Conservation (phyloP, 2,113 vertebrate species). For the Muntiacus muntjak region DNA sequence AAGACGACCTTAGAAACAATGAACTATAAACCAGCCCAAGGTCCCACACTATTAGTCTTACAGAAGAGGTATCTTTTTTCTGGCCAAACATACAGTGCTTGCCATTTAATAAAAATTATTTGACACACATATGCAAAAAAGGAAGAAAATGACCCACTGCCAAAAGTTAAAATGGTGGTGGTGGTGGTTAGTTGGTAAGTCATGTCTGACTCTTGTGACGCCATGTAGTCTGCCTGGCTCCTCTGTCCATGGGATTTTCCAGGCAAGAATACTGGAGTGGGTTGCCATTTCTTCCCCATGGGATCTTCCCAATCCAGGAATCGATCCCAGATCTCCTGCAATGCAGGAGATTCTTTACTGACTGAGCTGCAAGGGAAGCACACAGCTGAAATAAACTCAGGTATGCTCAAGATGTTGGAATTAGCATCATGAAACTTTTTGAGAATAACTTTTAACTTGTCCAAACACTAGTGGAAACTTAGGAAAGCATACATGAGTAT, state of each 20-base stretch:
- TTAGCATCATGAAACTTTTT: neutral
- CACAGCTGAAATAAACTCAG: neutral
- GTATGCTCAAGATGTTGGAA: neutral
- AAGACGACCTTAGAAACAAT: neutral
- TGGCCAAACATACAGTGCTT: neutral
- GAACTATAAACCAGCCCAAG: neutral
- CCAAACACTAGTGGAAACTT: neutral
- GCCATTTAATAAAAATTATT: neutral
- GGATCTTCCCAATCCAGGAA: neutral
- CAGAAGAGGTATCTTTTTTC: neutral
- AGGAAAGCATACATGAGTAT: neutral
- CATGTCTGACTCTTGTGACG: neutral
- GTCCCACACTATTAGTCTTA: neutral
- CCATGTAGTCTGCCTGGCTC: neutral
- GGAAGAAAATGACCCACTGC: neutral
- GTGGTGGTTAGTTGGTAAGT: neutral
- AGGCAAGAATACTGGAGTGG: neutral
- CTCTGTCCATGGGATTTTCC: neutral
- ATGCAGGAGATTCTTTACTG: neutral
- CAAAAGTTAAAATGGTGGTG: neutral
- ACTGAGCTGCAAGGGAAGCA: neutral
- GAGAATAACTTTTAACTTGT: neutral
- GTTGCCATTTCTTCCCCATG: neutral
- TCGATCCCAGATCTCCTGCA: neutral
- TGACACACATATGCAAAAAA: neutral